Base-by-base conservation (phyloP, 2,888 invertebrate genomes). In the Synanthedon andrenaeformis region DNA sequence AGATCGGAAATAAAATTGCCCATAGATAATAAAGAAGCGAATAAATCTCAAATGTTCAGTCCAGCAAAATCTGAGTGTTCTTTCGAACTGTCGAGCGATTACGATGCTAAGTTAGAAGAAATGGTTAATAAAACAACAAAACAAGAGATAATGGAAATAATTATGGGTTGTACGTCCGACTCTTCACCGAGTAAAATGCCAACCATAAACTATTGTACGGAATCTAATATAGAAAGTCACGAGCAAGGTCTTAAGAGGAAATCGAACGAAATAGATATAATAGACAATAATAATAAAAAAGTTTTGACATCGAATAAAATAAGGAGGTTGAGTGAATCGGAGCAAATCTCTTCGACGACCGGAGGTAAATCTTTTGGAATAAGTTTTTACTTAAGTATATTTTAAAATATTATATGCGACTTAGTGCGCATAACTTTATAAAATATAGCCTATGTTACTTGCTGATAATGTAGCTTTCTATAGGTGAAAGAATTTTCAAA, bases 121-220 rank as follows among this genome's bases (percentile, higher is more conserved):
- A 84, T 82, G 78, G 79, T 88, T 0, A 82, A 79, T 17, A 83
- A 77, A 51, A 82, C 87, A 14, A 86, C 88, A 0, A 65, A 84
- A 11, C 79, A 84, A 62, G 76, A 89, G 68, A 83, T 89, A 3
- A 80, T 89, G 84, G 87, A 89, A 54, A 88, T 89, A 12, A 89
- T 89, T 59, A 74, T 89, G 14, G 77, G 69, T 41, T 65, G 67
- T 12, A 58, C 73, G 52, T 59, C 57, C 0, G 79, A 79, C 17
- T 69, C 71, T 23, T 72, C 74, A 0, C 66, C 74, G 0, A 74
- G 64, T 35, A 74, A 78, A 58, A 76, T 81, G 72, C 84, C 86
- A 3, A 73, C 63, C 11, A 83, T 85, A 56, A 82, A 82, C 54
- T 82, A 82, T 52, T 77, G 76, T 19, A 74, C 63, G 0, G 85